Conservation (phyloP, 2,113 vertebrate species). For the Abramis brama region DNA sequence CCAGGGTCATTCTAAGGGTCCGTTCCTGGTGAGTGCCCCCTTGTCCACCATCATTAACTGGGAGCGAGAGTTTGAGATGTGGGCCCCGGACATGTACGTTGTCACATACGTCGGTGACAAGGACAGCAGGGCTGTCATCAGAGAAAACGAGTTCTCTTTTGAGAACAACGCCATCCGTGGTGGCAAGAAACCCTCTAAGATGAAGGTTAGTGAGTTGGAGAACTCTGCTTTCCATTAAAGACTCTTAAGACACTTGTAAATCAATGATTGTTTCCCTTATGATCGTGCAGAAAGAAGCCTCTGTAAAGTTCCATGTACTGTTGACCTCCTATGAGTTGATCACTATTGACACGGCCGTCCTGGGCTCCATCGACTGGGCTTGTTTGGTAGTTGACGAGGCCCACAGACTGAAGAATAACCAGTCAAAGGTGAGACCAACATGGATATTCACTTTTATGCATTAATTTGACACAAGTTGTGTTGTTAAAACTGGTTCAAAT, state of each 20-base stretch:
- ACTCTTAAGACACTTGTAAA: background rate
- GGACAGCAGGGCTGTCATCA: conserved; percentile 94
- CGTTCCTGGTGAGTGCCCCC: conserved; percentile 95
- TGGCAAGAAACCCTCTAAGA: conserved; percentile 94
- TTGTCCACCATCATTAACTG: conserved; percentile 99
- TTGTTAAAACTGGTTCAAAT: background rate
- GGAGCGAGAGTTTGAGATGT: conserved; percentile 98
- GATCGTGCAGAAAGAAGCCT: conserved; percentile 89
- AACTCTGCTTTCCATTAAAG: background rate
- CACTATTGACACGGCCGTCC: conserved; percentile 96
- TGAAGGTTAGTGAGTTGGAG: conserved; percentile 83
- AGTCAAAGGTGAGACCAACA: conserved; percentile 85
- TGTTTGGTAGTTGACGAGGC: conserved; percentile 97
- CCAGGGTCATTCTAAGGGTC: conserved; percentile 96
- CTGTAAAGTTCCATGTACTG: conserved; percentile 94
- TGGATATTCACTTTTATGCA: background rate
- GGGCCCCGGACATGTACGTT: conserved; percentile 98
- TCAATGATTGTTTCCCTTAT: background rate
- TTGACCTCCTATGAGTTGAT: conserved; percentile 96
- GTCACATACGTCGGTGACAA: conserved; percentile 96
- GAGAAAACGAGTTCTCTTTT: conserved; percentile 97
- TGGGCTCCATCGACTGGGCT: conserved; percentile 97
- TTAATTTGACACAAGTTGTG: background rate
- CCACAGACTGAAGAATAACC: conserved; percentile 97
- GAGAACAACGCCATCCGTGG: conserved; percentile 97